Evolutionary conservation across 2,797 vertebrate species (phyloP).

Genomic region (Kryptopterus vitreolus): DNA sequence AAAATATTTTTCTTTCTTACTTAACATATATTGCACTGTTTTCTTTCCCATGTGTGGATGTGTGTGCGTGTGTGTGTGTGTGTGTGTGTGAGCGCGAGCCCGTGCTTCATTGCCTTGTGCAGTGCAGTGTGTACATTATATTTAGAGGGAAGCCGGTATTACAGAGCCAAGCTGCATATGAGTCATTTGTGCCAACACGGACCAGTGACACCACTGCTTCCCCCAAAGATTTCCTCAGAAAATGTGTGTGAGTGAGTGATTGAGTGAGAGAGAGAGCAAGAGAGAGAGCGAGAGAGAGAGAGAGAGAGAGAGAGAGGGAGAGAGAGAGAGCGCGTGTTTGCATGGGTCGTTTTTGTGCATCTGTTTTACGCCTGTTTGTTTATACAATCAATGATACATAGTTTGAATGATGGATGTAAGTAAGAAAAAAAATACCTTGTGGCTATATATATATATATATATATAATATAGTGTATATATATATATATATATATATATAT

Average conservation of each 20-base stretch:
- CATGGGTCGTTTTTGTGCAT: constrained; percentile 19
- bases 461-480: too few species aligned
- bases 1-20: background rate
- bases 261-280: constrained; percentile 13
- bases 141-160: constrained; percentile 58
- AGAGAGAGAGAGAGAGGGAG: too few species aligned
- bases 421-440: background rate
- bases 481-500: too few species aligned
- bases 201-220: constrained; percentile 78
- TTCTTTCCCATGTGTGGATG: constrained; percentile 31
- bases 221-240: constrained; percentile 55
- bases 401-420: constrained; percentile 2
- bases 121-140: constrained; percentile 52
- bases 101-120: constrained; percentile 45
- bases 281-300: constrained; percentile 12
- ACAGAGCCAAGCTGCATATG: constrained; percentile 75
- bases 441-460: background rate
- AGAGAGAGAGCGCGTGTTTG: background rate
- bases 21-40: constrained; percentile 14
- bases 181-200: constrained; percentile 80
- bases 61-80: constrained; percentile 27
- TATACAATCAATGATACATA: constrained; percentile 9
- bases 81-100: constrained; percentile 38
- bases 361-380: constrained; percentile 15
- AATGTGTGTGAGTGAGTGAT: constrained; percentile 24